These are phyloP conservation scores for Cheilosia urbana DNA, from an alignment of 2,888 invertebrate genomes.

Conservation along the genomic window DNA sequence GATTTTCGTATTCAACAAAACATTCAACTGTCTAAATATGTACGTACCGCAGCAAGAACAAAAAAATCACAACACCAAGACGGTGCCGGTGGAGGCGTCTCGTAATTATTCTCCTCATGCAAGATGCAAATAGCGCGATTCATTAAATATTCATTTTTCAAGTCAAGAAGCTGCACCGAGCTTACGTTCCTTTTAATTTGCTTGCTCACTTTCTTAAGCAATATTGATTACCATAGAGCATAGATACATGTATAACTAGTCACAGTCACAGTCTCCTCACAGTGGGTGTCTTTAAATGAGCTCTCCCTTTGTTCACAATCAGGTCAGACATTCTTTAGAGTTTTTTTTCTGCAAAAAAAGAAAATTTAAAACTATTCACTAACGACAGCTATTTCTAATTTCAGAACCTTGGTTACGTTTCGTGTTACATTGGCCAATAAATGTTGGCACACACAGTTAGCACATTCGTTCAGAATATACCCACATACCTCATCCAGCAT, in stretches of 20 bases:
- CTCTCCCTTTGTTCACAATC: conserved; percentile 41
- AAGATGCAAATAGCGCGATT: conserved; percentile 63
- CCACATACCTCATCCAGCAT: background rate
- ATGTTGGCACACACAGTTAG: background rate
- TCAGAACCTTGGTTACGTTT: conserved; percentile 22
- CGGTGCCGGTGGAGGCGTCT: conserved; percentile 54
- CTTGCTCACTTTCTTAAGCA: background rate
- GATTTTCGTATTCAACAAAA: conserved; percentile 39
- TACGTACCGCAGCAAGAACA: background rate
- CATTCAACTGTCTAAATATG: conserved; percentile 37
- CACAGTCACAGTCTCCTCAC: background rate
- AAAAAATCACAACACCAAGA: conserved; percentile 22
- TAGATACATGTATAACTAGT: background rate
- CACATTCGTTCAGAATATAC: background rate
- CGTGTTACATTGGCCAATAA: conserved; percentile 28
- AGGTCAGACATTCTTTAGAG: background rate
- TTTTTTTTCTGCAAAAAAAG: background rate
- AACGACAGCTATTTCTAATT: background rate
- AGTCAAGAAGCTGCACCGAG: conserved; percentile 41
- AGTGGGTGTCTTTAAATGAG: conserved; percentile 38
- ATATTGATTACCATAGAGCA: conserved; percentile 31
- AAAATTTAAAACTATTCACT: background rate
- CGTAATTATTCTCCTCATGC: conserved; percentile 67
- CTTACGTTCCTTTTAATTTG: background rate
- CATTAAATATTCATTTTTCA: conserved; percentile 68